Evolutionary conservation across 1,140 invertebrate species (phyloP), one percentile per base, ranked within the genome.

Genomic region (Brachionus manjavacas): DNA sequence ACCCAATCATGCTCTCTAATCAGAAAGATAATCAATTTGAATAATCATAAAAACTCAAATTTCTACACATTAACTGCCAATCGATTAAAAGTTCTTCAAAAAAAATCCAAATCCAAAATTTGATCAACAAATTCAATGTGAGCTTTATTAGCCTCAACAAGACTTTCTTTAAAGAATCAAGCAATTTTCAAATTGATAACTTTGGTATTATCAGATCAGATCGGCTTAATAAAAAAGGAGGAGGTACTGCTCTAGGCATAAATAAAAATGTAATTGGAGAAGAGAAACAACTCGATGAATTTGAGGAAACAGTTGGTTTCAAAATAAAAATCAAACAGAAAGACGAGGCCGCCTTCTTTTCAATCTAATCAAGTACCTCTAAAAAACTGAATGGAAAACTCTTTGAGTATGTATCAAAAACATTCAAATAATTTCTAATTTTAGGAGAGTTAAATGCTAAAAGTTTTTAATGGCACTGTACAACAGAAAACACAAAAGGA

Each of bases 11-110:
- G 68, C 4, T 39, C 16, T 20, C 31, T 14, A 35, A 35, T 39
- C 35, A 72, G 9, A 39, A 41, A 20, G 68, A 72, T 39, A 20
- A 72, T 39, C 11, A 68, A 31, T 8, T 14, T 68, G 23, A 68
- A 68, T 14, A 49, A 49, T 49, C 46, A 49, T 28, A 64, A 23
- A 31, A 25, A 68, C 23, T 68, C 31, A 68, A 68, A 31, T 28
- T 68, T n/a, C 11, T 68, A 31, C 66, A 68, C 31, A n/a, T 68
- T 31, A 68, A 28, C 66, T 68, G 66, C n/a, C 66, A 68, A 68
- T 68, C 66, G 28, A 68, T 68, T 0, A 12, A 12, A n/a, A 68
- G 66, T 68, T 25, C 23, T 31, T 1, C 66, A 3, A 68, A 68
- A 35, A 68, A 31, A 9, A 31, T 31, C 31, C 66, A 68, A 68